Conservation (phyloP, 2,888 invertebrate genomes). For the Nectonema munidae region DNA sequence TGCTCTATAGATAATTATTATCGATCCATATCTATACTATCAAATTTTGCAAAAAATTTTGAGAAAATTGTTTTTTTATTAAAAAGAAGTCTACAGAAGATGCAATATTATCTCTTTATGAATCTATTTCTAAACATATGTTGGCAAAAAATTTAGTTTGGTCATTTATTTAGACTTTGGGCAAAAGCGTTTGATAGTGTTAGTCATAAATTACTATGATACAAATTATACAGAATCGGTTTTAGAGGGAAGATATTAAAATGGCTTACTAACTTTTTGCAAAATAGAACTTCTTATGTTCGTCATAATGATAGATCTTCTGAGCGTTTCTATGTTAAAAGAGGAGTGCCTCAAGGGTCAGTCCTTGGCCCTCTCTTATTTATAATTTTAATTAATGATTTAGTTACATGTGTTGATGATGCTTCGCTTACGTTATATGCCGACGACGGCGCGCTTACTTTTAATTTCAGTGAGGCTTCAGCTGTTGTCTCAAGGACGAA, state of each 20-base stretch:
- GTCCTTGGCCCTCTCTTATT: slow-evolving; percentile 10
- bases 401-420: slow-evolving; percentile 7
- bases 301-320: neutral
- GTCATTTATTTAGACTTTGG: no score
- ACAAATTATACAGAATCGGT: slow-evolving; percentile 1
- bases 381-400: slow-evolving; percentile 9
- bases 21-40: no score
- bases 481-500: no score
- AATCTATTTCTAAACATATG: no score
- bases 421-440: neutral
- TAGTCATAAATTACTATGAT: neutral
- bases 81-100: no score
- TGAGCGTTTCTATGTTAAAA: neutral
- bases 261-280: slow-evolving; percentile 8
- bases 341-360: slow-evolving; percentile 12
- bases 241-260: neutral
- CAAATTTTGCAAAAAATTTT: no score
- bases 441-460: slow-evolving; percentile 7
- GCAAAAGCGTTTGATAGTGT: no score
- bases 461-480: no score
- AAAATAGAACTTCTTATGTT: neutral
- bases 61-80: no score
- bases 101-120: no score
- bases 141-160: no score
- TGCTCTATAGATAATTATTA: no score